A percentile compares a stretch with the other conserved stretches of the same genome.
Conservation (phyloP, 2,113 vertebrate species). For the Malurus melanocephalus region DNA sequence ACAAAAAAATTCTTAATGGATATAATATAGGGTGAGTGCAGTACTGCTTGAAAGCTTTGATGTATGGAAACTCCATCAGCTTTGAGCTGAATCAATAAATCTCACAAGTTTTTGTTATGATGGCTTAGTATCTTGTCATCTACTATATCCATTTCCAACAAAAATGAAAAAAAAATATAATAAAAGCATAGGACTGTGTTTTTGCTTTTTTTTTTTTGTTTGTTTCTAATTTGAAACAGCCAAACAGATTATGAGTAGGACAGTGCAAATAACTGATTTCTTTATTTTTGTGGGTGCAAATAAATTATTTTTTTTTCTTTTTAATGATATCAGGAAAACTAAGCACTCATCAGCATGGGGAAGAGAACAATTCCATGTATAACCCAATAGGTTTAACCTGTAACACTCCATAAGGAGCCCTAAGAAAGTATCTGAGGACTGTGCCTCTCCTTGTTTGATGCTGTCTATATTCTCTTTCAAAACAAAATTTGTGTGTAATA, state of each 20-base stretch:
- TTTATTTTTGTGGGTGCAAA: not conserved
- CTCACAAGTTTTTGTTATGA: conserved; percentile 54
- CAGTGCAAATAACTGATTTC: not conserved
- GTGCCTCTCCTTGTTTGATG: not conserved
- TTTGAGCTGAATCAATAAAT: conserved; percentile 70
- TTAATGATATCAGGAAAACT: not conserved
- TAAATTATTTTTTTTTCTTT: not conserved
- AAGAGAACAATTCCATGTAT: not conserved
- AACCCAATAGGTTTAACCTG: not conserved
- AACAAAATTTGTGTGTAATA: not conserved
- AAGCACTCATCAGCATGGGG: fast-evolving
- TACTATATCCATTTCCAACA: conserved; percentile 42
- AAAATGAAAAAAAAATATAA: conserved; percentile 14
- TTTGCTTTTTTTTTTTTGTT: not conserved
- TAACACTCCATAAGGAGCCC: not conserved
- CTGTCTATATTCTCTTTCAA: not conserved
- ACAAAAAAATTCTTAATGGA: conserved; percentile 63
- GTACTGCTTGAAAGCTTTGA: conserved; percentile 55
- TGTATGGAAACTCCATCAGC: conserved; percentile 58
- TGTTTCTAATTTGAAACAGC: conserved; percentile 26
- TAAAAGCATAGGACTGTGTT: not conserved
- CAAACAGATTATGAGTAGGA: not conserved
- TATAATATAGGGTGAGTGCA: conserved; percentile 46
- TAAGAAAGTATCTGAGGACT: not conserved
- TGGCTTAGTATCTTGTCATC: conserved; percentile 53